phyloP scores from a whole-genome alignment of 92 coral and sea anemone species.

The Montipora capitata region DNA sequence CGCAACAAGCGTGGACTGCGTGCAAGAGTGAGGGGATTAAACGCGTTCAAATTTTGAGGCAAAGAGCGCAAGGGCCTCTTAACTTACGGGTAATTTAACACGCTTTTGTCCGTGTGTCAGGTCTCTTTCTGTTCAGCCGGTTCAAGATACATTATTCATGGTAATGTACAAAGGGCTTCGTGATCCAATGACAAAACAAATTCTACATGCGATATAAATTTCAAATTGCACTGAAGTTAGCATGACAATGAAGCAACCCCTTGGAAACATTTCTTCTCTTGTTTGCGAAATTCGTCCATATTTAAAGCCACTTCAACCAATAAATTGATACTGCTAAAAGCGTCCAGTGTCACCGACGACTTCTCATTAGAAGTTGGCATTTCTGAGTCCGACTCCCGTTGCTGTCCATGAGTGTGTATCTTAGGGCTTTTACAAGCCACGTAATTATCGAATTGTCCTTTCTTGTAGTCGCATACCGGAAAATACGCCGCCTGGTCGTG shows the following conservation, averaged over 20 bases:
- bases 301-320: slow-evolving; percentile 98
- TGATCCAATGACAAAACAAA: slow-evolving; percentile 81
- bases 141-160: slow-evolving; percentile 91
- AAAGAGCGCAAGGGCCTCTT: slow-evolving; percentile 24
- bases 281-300: slow-evolving; percentile 92
- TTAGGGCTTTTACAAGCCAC: slow-evolving; percentile 46
- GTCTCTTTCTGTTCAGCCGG: slow-evolving; percentile 63
- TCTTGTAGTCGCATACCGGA: slow-evolving; percentile 48
- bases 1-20: slow-evolving; percentile 26
- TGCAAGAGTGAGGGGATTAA: slow-evolving; percentile 16
- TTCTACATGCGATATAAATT: slow-evolving; percentile 84
- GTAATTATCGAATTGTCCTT: slow-evolving; percentile 45
- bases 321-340: slow-evolving; percentile 95
- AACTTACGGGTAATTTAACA: slow-evolving; percentile 63
- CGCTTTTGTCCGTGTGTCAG: slow-evolving; percentile 61
- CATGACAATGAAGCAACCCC: slow-evolving; percentile 93
- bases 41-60: slow-evolving; percentile 53
- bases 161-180: slow-evolving; percentile 89
- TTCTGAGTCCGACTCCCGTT: slow-evolving; percentile 21
- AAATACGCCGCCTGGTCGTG: slow-evolving; percentile 63
- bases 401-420: slow-evolving; percentile 39
- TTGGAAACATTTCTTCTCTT: slow-evolving; percentile 88
- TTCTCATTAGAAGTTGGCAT: slow-evolving; percentile 57
- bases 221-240: slow-evolving; percentile 79
- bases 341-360: slow-evolving; percentile 80